Evolutionary conservation across 1,140 invertebrate genomes (phyloP).

Genomic region (Helicoverpa zea): DNA sequence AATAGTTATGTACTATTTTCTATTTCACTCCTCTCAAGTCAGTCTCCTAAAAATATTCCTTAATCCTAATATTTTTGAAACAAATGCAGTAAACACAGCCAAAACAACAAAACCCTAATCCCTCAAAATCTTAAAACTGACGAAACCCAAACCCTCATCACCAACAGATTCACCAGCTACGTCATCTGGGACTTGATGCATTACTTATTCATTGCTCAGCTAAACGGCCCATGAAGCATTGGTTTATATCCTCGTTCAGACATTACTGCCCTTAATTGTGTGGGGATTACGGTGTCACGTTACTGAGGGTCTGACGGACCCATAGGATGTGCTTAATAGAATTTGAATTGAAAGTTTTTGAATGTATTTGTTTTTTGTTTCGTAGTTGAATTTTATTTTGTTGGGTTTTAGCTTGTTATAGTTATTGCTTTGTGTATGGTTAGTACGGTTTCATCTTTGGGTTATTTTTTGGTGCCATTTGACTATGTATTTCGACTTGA

Average conservation of each 20-base stretch:
- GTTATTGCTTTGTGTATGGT: neutral
- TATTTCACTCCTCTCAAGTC: too few relatives aligned
- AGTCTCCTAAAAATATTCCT: too few relatives aligned
- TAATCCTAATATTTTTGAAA: too few relatives aligned
- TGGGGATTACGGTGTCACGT: constrained; percentile 59
- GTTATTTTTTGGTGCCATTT: too few relatives aligned
- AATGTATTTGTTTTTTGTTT: neutral
- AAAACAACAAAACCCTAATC: neutral
- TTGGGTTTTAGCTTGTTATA: neutral
- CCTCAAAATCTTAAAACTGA: constrained; percentile 1
- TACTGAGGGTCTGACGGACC: constrained; percentile 37
- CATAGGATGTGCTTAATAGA: constrained; percentile 42
- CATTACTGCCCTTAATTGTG: constrained; percentile 58
- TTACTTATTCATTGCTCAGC: constrained; percentile 55
- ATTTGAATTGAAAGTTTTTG: constrained; percentile 43
- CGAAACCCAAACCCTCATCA: constrained; percentile 32
- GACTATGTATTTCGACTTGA: too few relatives aligned
- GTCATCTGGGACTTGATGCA: constrained; percentile 39
- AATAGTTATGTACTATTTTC: too few relatives aligned
- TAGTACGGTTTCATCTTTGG: neutral
- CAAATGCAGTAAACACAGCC: too few relatives aligned
- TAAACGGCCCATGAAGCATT: constrained; percentile 58
- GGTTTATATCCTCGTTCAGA: constrained; percentile 64
- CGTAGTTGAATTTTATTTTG: neutral
- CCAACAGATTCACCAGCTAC: neutral